phyloP scores from a whole-genome alignment of 1,140 invertebrate genomes.

The Pogonomyrmex barbatus region DNA sequence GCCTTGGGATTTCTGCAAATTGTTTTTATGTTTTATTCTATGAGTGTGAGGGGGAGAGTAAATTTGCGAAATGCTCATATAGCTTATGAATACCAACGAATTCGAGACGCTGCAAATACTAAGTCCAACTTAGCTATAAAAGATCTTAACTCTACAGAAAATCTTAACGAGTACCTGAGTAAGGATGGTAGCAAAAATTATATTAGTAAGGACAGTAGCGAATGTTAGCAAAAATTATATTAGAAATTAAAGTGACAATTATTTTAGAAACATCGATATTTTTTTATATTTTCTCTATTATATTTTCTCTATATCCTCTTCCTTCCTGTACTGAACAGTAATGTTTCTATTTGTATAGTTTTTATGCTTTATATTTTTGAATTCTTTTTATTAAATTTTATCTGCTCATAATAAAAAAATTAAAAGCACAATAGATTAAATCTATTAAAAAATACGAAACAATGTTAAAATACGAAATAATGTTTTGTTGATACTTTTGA shows the following conservation, averaged over 20 bases:
- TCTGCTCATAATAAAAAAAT: background rate
- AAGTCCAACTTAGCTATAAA: background rate
- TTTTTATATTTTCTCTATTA: background rate
- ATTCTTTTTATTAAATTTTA: background rate
- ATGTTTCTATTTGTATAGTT: background rate
- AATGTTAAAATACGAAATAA: background rate
- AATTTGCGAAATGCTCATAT: background rate
- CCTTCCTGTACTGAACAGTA: background rate
- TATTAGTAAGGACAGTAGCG: background rate
- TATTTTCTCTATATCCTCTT: background rate
- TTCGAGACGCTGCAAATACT: background rate
- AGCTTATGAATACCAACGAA: background rate
- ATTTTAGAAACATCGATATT: background rate
- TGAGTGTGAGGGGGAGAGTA: background rate
- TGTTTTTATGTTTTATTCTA: background rate
- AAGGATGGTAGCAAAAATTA: background rate
- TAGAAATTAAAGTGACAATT: constrained; percentile 1
- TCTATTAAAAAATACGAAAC: background rate
- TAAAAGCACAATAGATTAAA: background rate
- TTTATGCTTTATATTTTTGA: background rate
- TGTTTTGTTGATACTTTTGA: background rate
- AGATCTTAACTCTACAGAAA: background rate
- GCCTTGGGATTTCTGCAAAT: background rate
- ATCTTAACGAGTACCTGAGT: constrained; percentile 4
- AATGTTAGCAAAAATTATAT: constrained; percentile 3